phyloP scores from a whole-genome alignment of 2,113 vertebrate species.

The Festucalex cinctus region DNA sequence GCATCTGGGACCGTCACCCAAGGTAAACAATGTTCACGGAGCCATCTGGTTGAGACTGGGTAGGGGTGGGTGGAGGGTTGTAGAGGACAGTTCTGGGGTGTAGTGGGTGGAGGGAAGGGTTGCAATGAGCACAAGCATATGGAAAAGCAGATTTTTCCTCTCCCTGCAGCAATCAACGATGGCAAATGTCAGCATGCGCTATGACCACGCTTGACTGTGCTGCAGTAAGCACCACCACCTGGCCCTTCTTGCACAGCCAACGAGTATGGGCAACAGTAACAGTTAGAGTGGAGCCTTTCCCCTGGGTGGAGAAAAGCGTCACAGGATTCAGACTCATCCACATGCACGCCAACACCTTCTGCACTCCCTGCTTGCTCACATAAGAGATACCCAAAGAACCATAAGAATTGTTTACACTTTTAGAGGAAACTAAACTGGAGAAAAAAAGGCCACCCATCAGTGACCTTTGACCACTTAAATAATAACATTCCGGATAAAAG shows the following conservation, averaged over 20 bases:
- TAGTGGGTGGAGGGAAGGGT: constrained; percentile 81
- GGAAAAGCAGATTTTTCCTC: constrained; percentile 99
- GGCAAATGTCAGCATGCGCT: constrained; percentile 89
- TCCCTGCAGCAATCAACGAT: constrained; percentile 88
- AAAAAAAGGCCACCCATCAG: not conserved
- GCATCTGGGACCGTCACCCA: constrained; percentile 92
- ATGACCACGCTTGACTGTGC: constrained; percentile 92
- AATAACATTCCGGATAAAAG: not conserved
- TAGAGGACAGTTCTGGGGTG: constrained; percentile 61
- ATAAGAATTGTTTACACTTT: constrained; percentile 15
- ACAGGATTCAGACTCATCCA: constrained; percentile 48
- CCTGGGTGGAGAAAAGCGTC: constrained; percentile 81
- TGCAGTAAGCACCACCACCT: constrained; percentile 94
- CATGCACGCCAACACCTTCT: constrained; percentile 71
- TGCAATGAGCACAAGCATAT: constrained; percentile 93
- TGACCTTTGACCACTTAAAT: not conserved
- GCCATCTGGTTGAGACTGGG: constrained; percentile 92
- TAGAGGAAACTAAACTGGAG: not conserved
- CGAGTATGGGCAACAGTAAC: constrained; percentile 89
- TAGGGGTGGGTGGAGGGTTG: constrained; percentile 56
- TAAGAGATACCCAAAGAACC: constrained; percentile 56
- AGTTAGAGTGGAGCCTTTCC: constrained; percentile 80
- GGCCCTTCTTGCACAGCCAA: constrained; percentile 95
- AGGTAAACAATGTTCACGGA: constrained; percentile 97
- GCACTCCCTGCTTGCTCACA: constrained; percentile 51